Conservation (phyloP, 2,797 vertebrate species). For the Toxotes lorentzi region DNA sequence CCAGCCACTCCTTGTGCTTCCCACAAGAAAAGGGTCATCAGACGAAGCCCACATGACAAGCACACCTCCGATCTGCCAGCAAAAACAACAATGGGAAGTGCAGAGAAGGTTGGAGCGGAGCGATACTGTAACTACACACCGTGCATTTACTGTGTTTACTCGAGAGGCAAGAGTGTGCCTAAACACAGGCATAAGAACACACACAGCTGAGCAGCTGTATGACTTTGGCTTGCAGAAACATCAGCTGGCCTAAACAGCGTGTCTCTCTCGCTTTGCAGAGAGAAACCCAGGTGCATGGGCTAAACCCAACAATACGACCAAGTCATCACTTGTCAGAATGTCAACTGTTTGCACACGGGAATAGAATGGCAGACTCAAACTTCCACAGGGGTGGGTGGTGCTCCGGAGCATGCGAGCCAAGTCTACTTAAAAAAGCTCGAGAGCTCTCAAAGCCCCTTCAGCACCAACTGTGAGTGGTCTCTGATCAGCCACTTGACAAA, state of each 20-base stretch:
- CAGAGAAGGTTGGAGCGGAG: constrained; percentile 19
- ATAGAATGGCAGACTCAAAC: constrained; percentile 55
- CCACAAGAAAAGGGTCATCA: background rate
- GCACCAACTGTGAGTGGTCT: constrained; percentile 65
- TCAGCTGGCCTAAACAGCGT: constrained; percentile 58
- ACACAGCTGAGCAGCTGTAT: constrained; percentile 68
- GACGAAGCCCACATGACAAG: background rate
- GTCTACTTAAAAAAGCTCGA: constrained; percentile 38
- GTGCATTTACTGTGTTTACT: constrained; percentile 65
- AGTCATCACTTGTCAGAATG: constrained; percentile 67
- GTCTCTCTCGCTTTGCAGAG: constrained; percentile 33
- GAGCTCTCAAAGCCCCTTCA: constrained; percentile 59
- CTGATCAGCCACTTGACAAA: constrained; percentile 73
- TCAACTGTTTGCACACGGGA: constrained; percentile 68
- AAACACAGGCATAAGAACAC: constrained; percentile 47
- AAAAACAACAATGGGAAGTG: constrained; percentile 32
- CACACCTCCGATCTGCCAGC: constrained; percentile 10
- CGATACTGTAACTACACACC: constrained; percentile 38
- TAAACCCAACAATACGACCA: constrained; percentile 61
- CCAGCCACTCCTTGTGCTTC: constrained; percentile 12
- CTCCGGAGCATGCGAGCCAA: constrained; percentile 32
- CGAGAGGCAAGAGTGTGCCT: constrained; percentile 38
- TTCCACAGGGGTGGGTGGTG: constrained; percentile 36
- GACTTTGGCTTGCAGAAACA: constrained; percentile 59
- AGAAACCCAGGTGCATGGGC: constrained; percentile 70